phyloP scores from a whole-genome alignment of 2,888 invertebrate genomes.

The Epinotia ramella region DNA sequence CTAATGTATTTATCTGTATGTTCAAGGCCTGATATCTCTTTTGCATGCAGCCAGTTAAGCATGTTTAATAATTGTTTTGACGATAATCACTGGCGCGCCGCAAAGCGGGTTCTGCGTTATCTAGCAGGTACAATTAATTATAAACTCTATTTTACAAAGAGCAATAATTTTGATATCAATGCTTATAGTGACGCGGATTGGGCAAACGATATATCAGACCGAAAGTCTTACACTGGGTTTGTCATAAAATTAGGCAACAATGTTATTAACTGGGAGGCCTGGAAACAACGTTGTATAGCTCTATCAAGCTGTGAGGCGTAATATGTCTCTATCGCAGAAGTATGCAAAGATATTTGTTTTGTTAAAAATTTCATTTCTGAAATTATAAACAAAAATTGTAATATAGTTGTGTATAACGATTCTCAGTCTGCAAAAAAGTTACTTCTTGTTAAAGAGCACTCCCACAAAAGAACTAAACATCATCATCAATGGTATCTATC shows the following conservation, averaged over 20 bases:
- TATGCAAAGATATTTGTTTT: constrained; percentile 43
- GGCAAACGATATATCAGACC: constrained; percentile 35
- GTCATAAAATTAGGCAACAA: constrained; percentile 34
- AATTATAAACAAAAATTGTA: constrained; percentile 23
- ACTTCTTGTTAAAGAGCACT: constrained; percentile 33
- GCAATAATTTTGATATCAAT: constrained; percentile 27
- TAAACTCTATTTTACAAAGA: constrained; percentile 37
- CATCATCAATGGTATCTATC: too few relatives aligned
- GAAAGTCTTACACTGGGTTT: constrained; percentile 44
- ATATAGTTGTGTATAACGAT: constrained; percentile 33
- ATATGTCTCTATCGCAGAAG: constrained; percentile 39
- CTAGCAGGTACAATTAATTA: constrained; percentile 45
- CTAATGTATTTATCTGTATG: constrained; percentile 48
- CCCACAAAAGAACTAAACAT: constrained; percentile 33
- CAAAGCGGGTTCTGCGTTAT: constrained; percentile 48
- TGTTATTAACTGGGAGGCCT: constrained; percentile 42
- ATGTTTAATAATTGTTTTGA: constrained; percentile 47
- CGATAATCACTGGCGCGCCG: constrained; percentile 46
- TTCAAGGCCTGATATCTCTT: constrained; percentile 48
- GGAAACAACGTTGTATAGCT: constrained; percentile 44
- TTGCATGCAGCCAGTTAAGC: constrained; percentile 44
- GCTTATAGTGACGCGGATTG: constrained; percentile 46
- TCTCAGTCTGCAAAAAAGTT: constrained; percentile 43
- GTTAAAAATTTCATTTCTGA: constrained; percentile 38
- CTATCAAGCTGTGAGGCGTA: constrained; percentile 42